phyloP scores from a whole-genome alignment of 2,113 vertebrate species.

The Neoarius graeffei region DNA sequence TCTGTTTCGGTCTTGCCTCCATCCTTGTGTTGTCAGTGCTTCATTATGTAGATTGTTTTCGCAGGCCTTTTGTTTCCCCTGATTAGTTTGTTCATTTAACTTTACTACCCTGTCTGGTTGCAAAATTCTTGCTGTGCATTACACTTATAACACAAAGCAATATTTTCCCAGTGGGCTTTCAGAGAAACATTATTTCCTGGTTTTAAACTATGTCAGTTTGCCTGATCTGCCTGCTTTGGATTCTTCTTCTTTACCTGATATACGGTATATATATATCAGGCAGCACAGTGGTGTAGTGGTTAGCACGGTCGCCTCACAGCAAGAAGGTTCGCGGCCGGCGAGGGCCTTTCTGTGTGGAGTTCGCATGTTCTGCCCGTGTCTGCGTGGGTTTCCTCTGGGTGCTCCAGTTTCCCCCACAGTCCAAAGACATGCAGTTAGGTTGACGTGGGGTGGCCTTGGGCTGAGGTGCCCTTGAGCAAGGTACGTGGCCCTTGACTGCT shows the following conservation, averaged over 20 bases:
- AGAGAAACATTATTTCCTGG: neutral
- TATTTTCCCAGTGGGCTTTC: neutral
- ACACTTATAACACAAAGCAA: neutral
- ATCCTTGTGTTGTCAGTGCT: neutral
- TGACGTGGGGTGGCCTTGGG: no score
- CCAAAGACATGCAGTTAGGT: no score
- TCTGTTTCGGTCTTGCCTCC: neutral
- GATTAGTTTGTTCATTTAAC: neutral
- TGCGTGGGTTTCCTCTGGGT: no score
- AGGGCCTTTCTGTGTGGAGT: no score
- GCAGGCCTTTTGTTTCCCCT: neutral
- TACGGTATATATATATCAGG: no score
- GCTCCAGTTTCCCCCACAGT: no score
- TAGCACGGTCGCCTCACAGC: no score
- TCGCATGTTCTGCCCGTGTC: no score
- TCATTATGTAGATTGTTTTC: neutral
- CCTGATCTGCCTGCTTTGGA: neutral
- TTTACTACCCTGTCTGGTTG: neutral
- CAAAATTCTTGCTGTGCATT: neutral
- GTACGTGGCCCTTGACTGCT: no score
- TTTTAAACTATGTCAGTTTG: neutral
- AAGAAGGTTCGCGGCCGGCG: no score
- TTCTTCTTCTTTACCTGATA: neutral
- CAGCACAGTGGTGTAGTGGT: no score
- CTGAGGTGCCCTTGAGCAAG: no score